Evolutionary conservation across 2,888 invertebrate genomes (phyloP), one percentile per base, ranked within the genome.

Genomic region (Athalia rosae): DNA sequence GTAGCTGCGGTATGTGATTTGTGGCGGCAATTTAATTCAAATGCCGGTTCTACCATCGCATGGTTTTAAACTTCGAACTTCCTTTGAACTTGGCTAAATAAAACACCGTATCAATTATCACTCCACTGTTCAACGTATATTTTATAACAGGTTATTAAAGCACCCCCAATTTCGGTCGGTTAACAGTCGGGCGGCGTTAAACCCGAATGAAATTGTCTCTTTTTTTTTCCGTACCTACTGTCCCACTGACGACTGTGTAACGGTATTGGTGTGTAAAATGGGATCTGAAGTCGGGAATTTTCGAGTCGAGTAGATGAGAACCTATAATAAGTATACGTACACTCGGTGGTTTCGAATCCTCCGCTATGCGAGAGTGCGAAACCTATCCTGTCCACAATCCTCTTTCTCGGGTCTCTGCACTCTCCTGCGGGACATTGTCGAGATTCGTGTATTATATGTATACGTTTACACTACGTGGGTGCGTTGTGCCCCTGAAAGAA

Each of bases 241-340:
- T 28, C 50, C 4, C 28, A 28, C 28, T 28, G 28, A 28, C 28
- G 28, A 28, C 28, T 2, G 28, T 28, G 53, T 50, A 71, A 71
- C 58, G 13, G 41, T 71, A 71, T 4, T n/a, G n/a, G 28, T 28
- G 28, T 71, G 58, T 71, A 71, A 71, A 58, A 71, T 15, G 47
- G 71, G 71, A 71, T 58, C 45, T 45, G 5, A 45, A 41, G 4
- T 11, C 59, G 62, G 59, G 64, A 79, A 84, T 84, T 84, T 84
- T 83, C 82, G 84, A 83, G 81, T 84, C 81, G 73, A 77, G 66
- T 83, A 83, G 84, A 82, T 82, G 84, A 84, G 84, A 84, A 84
- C 84, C 84, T 81, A 28, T 82, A 59, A 7, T 47, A n/a, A n/a
- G n/a, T n/a, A n/a, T n/a, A n/a, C n/a, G n/a, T n/a, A 48, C 11